These are phyloP conservation scores for Centruroides vittatus DNA, from an alignment of 1,140 invertebrate genomes.

Conservation along the genomic window DNA sequence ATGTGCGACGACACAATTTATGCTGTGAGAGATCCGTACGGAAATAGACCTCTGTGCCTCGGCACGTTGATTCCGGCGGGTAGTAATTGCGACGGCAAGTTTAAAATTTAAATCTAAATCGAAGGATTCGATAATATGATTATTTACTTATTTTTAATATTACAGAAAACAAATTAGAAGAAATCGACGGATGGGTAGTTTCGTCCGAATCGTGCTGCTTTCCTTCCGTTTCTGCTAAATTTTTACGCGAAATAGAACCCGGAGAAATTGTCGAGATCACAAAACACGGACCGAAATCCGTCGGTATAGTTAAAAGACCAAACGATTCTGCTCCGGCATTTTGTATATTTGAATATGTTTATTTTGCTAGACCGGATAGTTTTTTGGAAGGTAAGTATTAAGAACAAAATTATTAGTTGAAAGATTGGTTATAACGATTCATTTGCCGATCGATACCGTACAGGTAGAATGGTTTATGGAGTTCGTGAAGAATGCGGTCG, in stretches of 20 bases:
- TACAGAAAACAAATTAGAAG: no score
- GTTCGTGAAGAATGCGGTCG: slow-evolving; percentile 82
- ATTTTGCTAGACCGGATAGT: slow-evolving; percentile 88
- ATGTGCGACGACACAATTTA: slow-evolving; percentile 90
- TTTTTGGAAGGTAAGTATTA: slow-evolving; percentile 44
- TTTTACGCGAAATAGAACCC: slow-evolving; percentile 71
- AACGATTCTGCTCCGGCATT: slow-evolving; percentile 65
- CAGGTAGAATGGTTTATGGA: slow-evolving; percentile 89
- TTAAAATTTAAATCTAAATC: background rate
- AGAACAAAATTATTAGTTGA: no score
- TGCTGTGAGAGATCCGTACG: slow-evolving; percentile 87
- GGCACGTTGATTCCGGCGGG: slow-evolving; percentile 32
- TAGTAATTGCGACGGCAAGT: background rate
- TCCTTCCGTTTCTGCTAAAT: slow-evolving; percentile 78
- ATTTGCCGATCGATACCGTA: no score
- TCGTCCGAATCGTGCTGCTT: slow-evolving; percentile 95
- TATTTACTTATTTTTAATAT: no score
- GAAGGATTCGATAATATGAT: no score
- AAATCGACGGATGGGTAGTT: slow-evolving; percentile 68
- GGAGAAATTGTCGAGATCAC: slow-evolving; percentile 93
- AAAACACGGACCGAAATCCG: slow-evolving; percentile 62
- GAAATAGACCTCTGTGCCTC: slow-evolving; percentile 86
- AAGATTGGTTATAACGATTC: no score
- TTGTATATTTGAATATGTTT: slow-evolving; percentile 98
- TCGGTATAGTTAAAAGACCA: slow-evolving; percentile 52